Conservation (phyloP, 1,140 invertebrate species). For the Zaprionus gabonicus region DNA sequence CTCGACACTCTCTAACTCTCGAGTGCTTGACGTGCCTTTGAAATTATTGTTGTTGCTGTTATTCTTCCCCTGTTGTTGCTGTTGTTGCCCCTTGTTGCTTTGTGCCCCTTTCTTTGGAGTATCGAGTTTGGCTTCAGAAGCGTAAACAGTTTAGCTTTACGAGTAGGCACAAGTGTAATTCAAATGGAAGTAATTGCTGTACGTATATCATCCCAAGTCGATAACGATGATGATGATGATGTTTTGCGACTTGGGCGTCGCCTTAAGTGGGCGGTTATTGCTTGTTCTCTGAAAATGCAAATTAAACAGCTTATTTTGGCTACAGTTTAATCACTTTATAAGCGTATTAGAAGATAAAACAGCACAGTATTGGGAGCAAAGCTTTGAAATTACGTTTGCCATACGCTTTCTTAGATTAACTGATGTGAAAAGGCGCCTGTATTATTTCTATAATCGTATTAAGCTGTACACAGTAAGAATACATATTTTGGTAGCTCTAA, state of each 20-base stretch:
- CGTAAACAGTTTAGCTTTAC: slow-evolving; percentile 60
- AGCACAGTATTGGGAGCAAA: background rate
- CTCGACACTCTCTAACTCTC: slow-evolving; percentile 65
- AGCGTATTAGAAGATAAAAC: background rate
- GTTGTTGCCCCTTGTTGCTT: background rate
- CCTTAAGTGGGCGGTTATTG: slow-evolving; percentile 10
- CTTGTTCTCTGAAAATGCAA: background rate
- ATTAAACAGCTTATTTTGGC: slow-evolving; percentile 10
- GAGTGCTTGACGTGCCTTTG: slow-evolving; percentile 58
- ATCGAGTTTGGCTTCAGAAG: slow-evolving; percentile 51
- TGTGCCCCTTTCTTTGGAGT: slow-evolving; percentile 21
- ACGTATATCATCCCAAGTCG: slow-evolving; percentile 1
- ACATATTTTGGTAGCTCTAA: no score
- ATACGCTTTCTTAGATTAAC: no score
- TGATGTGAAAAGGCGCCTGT: rapidly evolving
- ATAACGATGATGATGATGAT: slow-evolving; percentile 10
- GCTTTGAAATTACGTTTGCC: no score
- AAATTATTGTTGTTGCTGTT: slow-evolving; percentile 55
- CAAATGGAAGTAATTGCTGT: slow-evolving; percentile 51
- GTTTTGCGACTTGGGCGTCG: slow-evolving; percentile 24
- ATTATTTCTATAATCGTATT: no score
- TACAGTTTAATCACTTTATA: background rate
- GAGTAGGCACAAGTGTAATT: slow-evolving; percentile 31
- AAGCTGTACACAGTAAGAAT: no score
- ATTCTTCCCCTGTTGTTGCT: background rate